Conservation (phyloP, 2,888 invertebrate genomes). For the Muschampia plurimacula region DNA sequence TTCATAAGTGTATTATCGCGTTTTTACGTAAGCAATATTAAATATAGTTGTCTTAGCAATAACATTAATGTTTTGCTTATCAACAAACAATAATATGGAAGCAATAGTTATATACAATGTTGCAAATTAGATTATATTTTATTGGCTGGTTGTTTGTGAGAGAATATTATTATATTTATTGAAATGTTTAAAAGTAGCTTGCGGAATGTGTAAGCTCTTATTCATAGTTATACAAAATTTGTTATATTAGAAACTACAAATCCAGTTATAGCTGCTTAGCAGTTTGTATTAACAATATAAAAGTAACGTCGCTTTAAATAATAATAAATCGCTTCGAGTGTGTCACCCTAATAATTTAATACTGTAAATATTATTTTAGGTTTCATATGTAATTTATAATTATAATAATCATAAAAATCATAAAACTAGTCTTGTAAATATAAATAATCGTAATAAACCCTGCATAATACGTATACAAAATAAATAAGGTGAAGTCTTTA, state of each 20-base stretch:
- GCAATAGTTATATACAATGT: background rate
- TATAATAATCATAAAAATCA: slow-evolving; percentile 17
- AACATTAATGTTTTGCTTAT: background rate
- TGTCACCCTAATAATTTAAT: slow-evolving; percentile 60
- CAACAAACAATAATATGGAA: background rate
- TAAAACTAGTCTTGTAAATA: slow-evolving; percentile 53
- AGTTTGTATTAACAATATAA: background rate
- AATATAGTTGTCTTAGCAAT: background rate
- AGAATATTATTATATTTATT: background rate
- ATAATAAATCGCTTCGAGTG: slow-evolving; percentile 72
- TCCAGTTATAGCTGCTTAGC: slow-evolving; percentile 8
- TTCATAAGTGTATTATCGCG: slow-evolving; percentile 3
- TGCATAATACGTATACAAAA: slow-evolving; percentile 36
- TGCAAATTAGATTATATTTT: background rate
- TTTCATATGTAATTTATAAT: slow-evolving; percentile 27
- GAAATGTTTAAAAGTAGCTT: background rate
- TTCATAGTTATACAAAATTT: background rate
- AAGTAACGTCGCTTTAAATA: slow-evolving; percentile 50
- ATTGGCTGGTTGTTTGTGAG: background rate
- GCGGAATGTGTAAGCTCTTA: too few relatives aligned
- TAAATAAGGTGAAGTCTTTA: background rate
- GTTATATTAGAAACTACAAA: background rate
- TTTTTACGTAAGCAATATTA: background rate
- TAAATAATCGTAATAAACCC: slow-evolving; percentile 17
- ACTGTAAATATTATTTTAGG: slow-evolving; percentile 43